Evolutionary conservation across 2,113 vertebrate species (phyloP), one percentile per base, ranked within the genome.

Genomic region (Oxyura jamaicensis): DNA sequence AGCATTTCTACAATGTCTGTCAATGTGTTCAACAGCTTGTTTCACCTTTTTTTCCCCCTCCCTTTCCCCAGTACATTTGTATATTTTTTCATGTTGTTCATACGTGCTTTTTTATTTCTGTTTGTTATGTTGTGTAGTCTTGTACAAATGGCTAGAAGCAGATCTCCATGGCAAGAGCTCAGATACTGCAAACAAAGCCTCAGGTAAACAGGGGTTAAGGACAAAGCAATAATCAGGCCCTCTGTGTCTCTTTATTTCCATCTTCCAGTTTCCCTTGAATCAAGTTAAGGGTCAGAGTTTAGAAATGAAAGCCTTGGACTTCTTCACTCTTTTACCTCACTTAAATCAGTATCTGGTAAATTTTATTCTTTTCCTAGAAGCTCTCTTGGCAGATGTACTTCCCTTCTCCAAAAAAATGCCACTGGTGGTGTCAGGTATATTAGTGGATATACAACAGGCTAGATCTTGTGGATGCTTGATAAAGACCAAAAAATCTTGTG

Each of bases 111-210:
- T 97, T 98, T 98, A 96, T 98, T 95, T 98, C 97, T 98, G 93
- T 98, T 98, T 98, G 93, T 98, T 98, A 95, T 96, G 97, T 98
- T 97, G 95, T 98, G 63, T 98, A 99, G 99, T 99, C 97, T 99
- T 99, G 98, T 99, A 98, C 98, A 98, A 98, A 97, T 99, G 98
- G 98, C 98, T 99, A 92, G 98, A 99, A 98, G 98, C 99, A 96
- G 98, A 99, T 92, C 99, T 98, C 84, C 99, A 98, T 97, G 98
- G 98, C 98, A 98, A 95, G 98, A 99, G 98, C 97, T 98, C 98
- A 95, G 98, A 98, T 96, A 85, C 98, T 94, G 91, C 98, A 97
- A 97, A 98, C 96, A 94, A 97, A 95, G 91, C 97, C 83, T 95
- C 98, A 99, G 99, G 99, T 99, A 99, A 98, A 98, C 77, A 91